Evolutionary conservation across 2,113 vertebrate genomes (phyloP).

Genomic region (Microtus richardsoni): DNA sequence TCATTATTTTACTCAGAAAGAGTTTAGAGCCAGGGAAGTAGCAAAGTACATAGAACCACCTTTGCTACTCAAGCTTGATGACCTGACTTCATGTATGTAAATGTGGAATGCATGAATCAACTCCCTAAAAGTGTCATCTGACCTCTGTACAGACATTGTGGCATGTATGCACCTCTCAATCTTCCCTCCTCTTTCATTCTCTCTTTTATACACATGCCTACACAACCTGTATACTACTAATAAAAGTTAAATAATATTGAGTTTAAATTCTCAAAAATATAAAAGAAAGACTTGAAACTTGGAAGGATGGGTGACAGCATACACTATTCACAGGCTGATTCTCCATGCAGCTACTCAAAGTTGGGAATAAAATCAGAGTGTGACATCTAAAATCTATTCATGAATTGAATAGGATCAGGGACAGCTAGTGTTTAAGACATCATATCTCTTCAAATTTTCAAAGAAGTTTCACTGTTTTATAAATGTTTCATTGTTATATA

Average conservation of each 20-base stretch:
- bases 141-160: no score
- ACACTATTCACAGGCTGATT: not conserved
- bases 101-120: not conserved
- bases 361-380: not conserved
- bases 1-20: no score
- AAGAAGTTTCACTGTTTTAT: not conserved
- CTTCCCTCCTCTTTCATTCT: not conserved
- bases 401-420: not conserved
- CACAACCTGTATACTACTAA: not conserved
- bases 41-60: no score
- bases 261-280: not conserved
- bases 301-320: rapidly evolving
- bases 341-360: not conserved
- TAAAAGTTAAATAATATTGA: not conserved
- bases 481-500: not conserved
- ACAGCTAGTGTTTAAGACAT: not conserved
- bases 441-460: not conserved
- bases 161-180: no score
- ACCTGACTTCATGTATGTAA: not conserved
- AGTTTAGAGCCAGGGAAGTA: not conserved
- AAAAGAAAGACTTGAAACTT: not conserved
- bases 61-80: not conserved
- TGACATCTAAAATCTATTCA: not conserved
- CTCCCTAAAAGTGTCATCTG: not conserved
- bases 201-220: no score